These are phyloP conservation scores for Apomyelois bistriatella DNA, from an alignment of 2,888 invertebrate species.

Conservation along the genomic window DNA sequence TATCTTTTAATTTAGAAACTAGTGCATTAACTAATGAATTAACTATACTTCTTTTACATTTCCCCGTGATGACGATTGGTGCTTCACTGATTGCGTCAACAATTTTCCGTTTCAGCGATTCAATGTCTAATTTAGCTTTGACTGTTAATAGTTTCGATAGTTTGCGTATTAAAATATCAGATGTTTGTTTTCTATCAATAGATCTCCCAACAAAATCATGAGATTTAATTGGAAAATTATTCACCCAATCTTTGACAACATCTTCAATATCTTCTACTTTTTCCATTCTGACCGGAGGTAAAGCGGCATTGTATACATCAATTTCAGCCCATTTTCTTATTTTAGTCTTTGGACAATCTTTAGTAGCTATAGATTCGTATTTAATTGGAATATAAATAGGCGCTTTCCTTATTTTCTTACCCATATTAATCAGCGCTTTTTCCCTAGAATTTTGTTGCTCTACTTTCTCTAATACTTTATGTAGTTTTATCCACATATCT, in stretches of 20 bases:
- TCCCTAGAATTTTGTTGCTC: conserved; percentile 7
- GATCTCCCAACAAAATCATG: conserved; percentile 24
- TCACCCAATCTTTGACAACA: conserved; percentile 40
- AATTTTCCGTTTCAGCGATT: conserved; percentile 30
- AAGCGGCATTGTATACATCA: conserved; percentile 23
- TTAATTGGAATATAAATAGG: conserved; percentile 15
- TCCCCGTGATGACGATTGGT: conserved; percentile 30
- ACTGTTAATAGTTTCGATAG: conserved; percentile 29
- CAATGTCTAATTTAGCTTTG: conserved; percentile 25
- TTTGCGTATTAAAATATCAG: conserved; percentile 27
- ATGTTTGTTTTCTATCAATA: conserved; percentile 27
- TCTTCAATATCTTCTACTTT: conserved; percentile 23
- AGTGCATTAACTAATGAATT: conserved; percentile 36
- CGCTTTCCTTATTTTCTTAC: conserved; percentile 13
- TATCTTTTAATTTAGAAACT: conserved; percentile 25
- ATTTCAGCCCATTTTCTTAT: conserved; percentile 2
- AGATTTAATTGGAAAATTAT: conserved; percentile 31
- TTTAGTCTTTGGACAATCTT: not conserved
- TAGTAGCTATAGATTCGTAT: not conserved
- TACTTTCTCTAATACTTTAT: conserved; percentile 13
- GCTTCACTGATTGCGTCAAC: conserved; percentile 35
- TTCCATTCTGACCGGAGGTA: conserved; percentile 7
- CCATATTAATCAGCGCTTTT: not conserved
- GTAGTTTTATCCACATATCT: conserved; percentile 19
- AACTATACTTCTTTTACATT: conserved; percentile 21